Evolutionary conservation across 2,113 vertebrate species (phyloP).

Genomic region (Ophthalmolycus amberensis): DNA sequence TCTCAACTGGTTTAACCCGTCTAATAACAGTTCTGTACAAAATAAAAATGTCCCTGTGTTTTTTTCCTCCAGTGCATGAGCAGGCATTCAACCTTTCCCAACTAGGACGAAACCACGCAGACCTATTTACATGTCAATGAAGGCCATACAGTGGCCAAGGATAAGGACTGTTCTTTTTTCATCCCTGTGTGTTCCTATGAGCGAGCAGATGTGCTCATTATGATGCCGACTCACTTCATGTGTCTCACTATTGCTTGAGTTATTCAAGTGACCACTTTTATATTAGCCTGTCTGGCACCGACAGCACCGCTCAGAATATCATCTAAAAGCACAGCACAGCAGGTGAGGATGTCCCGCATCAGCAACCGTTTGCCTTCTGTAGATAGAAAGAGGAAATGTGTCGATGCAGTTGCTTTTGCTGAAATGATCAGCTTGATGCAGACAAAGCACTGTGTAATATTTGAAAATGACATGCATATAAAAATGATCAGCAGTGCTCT

Average conservation of each 20-base stretch:
- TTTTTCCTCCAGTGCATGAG: constrained; percentile 42
- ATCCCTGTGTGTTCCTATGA: constrained; percentile 12
- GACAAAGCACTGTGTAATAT: constrained; percentile 5
- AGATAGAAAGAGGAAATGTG: not conserved
- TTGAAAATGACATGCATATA: not conserved
- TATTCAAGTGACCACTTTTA: not conserved
- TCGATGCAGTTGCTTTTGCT: not conserved
- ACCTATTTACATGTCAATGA: constrained; percentile 73
- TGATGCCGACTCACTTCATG: not conserved
- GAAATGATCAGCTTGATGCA: constrained; percentile 3
- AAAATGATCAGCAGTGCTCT: not conserved
- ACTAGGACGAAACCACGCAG: constrained; percentile 65
- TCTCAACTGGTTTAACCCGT: constrained; percentile 12
- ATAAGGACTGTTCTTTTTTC: constrained; percentile 27
- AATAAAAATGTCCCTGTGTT: constrained; percentile 17
- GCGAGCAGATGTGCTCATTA: constrained; percentile 24
- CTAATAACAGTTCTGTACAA: constrained; percentile 2
- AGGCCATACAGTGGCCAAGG: constrained; percentile 10
- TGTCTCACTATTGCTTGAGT: not conserved
- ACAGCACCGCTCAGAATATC: not conserved
- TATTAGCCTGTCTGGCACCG: not conserved
- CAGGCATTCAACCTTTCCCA: constrained; percentile 56
- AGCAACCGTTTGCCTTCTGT: constrained; percentile 3
- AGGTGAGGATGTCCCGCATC: constrained; percentile 16
- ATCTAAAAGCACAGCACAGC: not conserved